Base-by-base conservation (phyloP, 2,797 vertebrate genomes). In the Novumbra hubbsi region DNA sequence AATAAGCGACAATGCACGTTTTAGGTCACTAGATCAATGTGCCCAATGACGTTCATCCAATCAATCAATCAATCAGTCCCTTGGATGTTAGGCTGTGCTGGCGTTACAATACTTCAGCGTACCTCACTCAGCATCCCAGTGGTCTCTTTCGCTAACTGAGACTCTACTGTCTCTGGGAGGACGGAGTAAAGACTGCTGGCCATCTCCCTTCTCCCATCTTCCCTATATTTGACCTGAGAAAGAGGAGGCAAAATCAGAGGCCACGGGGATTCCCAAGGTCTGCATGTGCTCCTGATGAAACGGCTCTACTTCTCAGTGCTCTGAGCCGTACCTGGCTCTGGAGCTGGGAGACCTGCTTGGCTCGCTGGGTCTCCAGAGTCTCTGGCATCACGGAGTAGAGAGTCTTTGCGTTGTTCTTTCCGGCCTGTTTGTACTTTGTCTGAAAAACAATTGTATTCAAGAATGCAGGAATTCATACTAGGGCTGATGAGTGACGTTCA, bases 381-480 rank as follows among this genome's bases (percentile, higher is more conserved):
- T 95, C 94, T 1, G 96, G 92, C 82, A 98, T 95, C 88, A 88
- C 93, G 74, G 94, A 95, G 87, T 96, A 99, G 1, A 97, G 91
- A 68, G 93, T 89, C 1, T 91, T 79, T 8, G 92, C 73, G 76
- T 92, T 90, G 87, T 89, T 88, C 84, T 93, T 96, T 71, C 82
- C 90, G n/a, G 80, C 92, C 79, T 94, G 92, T 86, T 93, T 97
- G 76, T 98, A 98, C 80, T 95, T 96, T 63, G 92, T 87, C 97
- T 99, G 78, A 17, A 69, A 52, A 2, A 21, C 9, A 50, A 19
- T 32, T 30, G 27, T 12, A 14, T 67, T 16, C 5, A 27, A 27
- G 15, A 48, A 24, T 24, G 21, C 21, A 57, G 55, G 21, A 21
- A 21, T 57, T 57, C 21, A 57, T 21, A 57, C 21, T 21, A 57